Evolutionary conservation across 1,140 invertebrate genomes (phyloP), one percentile per base, ranked within the genome.

Genomic region (Euwallacea fornicatus): DNA sequence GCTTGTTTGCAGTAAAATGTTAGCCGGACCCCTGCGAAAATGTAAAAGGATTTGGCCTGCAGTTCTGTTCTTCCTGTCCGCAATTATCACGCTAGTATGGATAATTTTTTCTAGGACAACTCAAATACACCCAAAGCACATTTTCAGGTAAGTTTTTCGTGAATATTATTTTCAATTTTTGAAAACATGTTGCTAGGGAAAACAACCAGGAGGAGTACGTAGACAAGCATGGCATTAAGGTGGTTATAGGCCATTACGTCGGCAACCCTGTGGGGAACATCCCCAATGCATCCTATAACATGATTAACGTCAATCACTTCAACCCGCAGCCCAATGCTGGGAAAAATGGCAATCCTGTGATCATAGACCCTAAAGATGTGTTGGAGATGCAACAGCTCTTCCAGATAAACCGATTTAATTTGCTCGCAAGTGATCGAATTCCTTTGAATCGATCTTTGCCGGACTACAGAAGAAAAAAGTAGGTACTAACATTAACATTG

Each of bases 391-490:
- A 92, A 76, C 88, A 91, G 71, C 85, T 96, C 4, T 96, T 91
- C 80, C 86, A 90, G 75, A 90, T 97, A 53, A 96, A 97, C 82
- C 88, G 91, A 47, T 97, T 96, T 79, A 97, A 97, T 83, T 83
- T 97, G 70, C 83, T 96, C 82, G 95, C 93, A 43, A 95, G 94
- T 80, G 96, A 98, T 84, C 87, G 89, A 74, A 96, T 98, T 78
- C 92, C 95, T 9, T 84, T 98, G 42, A 96, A 98, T 81, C 85
- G 96, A 78, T 89, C 88, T 64, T 84, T 98, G 63, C 95, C 94
- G n/a, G 96, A 98, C 83, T 90, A 95, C 71, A 82, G 96, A 68
- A 90, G 89, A 76, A 87, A 89, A 78, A 86, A 82, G 88, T 91
- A 82, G 65, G 66, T 68, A 66, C 54, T 50, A 50, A 13, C 13